Percentiles rank a stretch among this genome's conserved stretches.
These are phyloP conservation scores for Aphis craccivora DNA, from an alignment of 1,140 invertebrate genomes.

Conservation along the genomic window DNA sequence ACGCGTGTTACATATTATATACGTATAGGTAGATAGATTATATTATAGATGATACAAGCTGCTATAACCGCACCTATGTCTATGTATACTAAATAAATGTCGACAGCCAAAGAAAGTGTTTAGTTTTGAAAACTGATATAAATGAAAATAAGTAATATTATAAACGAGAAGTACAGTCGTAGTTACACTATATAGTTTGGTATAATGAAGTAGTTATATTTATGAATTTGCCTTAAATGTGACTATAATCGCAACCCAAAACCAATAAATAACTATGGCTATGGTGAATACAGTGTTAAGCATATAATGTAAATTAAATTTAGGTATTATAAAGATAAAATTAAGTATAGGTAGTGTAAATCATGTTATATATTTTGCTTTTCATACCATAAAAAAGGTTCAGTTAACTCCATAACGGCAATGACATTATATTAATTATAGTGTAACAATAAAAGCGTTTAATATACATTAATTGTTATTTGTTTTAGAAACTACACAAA, in stretches of 20 bases:
- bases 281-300: not conserved
- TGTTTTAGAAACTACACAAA: not conserved
- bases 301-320: not conserved
- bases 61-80: not conserved
- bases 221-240: not conserved
- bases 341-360: not conserved
- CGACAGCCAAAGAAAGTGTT: not conserved
- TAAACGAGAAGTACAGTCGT: not conserved
- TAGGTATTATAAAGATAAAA: not conserved
- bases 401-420: not conserved
- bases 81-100: constrained; percentile 10
- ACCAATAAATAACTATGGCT: not conserved
- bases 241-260: not conserved
- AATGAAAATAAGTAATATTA: not conserved
- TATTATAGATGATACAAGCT: not conserved
- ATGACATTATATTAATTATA: not conserved
- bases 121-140: not conserved
- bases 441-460: constrained; percentile 3
- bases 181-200: not conserved
- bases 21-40: not conserved
- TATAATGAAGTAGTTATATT: not conserved
- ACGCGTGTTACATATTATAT: not conserved
- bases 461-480: not conserved
- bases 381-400: not conserved
- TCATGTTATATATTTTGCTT: not conserved